These are phyloP conservation scores for Conus canariensis DNA, from an alignment of 2,888 invertebrate species.

Conservation along the genomic window DNA sequence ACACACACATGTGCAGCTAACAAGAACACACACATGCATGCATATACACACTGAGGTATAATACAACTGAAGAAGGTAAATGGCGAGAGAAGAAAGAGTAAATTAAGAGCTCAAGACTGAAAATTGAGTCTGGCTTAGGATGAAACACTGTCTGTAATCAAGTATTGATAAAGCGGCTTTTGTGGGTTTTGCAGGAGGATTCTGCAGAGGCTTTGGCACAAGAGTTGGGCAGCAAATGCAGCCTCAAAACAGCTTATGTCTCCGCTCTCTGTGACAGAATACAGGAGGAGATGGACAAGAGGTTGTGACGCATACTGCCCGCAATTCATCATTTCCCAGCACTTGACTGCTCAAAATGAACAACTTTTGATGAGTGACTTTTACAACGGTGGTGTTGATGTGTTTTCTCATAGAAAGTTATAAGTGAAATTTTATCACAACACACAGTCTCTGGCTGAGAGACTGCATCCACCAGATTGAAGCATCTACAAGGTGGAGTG, in stretches of 20 bases:
- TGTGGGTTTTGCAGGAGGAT: conserved; percentile 57
- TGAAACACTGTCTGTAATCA: background rate
- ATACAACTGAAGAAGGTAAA: too few species aligned
- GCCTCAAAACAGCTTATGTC: conserved; percentile 58
- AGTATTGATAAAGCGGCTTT: too few species aligned
- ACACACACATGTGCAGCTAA: too few species aligned
- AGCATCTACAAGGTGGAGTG: background rate
- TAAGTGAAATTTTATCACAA: background rate
- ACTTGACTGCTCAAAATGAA: background rate
- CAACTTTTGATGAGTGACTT: background rate
- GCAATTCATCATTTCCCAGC: background rate
- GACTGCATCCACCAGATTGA: background rate
- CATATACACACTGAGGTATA: too few species aligned
- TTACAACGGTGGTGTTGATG: background rate
- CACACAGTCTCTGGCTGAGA: background rate
- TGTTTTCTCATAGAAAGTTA: background rate
- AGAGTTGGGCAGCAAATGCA: conserved; percentile 61
- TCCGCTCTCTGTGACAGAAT: conserved; percentile 61
- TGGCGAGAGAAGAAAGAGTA: too few species aligned
- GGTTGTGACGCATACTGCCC: conserved; percentile 26
- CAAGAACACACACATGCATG: too few species aligned
- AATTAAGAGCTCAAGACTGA: too few species aligned
- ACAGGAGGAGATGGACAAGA: conserved; percentile 62
- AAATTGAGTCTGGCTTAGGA: background rate
- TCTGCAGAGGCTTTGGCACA: conserved; percentile 59